These are phyloP conservation scores for Melitaea athalia DNA, from an alignment of 2,888 invertebrate genomes.

Conservation along the genomic window DNA sequence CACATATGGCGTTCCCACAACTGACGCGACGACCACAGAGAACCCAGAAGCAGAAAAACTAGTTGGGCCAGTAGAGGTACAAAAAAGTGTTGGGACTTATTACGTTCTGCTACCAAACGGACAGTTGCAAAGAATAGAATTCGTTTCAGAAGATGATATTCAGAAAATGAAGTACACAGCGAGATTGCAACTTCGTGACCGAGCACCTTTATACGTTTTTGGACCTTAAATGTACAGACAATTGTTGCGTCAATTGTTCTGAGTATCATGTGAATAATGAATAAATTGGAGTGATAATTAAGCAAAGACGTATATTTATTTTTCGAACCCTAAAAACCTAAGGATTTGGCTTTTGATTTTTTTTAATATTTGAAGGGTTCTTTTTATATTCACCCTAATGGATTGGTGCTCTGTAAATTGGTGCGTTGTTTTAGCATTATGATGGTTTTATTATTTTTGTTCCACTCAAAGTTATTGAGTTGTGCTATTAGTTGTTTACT, in stretches of 20 bases:
- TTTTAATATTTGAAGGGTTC: background rate
- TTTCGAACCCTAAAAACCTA: background rate
- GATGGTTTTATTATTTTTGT: background rate
- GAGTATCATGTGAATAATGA: background rate
- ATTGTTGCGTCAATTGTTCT: background rate
- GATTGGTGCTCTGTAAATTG: constrained; percentile 16
- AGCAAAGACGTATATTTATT: background rate
- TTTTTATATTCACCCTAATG: constrained; percentile 23
- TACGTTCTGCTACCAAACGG: constrained; percentile 85
- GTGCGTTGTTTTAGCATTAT: constrained; percentile 3
- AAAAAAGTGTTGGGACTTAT: constrained; percentile 82
- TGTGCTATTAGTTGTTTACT: background rate
- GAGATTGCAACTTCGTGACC: constrained; percentile 77
- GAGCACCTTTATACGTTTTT: constrained; percentile 62
- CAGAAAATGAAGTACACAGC: constrained; percentile 84
- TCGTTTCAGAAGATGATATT: constrained; percentile 75
- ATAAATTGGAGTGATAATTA: background rate
- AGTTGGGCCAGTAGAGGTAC: constrained; percentile 68
- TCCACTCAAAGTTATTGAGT: background rate
- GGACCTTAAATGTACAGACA: constrained; percentile 50
- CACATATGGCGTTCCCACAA: constrained; percentile 50
- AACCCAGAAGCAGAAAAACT: constrained; percentile 65
- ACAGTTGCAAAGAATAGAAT: constrained; percentile 83
- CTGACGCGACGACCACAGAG: constrained; percentile 63
- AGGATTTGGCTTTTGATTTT: background rate